Percentiles rank a stretch among this genome's conserved stretches.
These are phyloP conservation scores for Phymanthus crucifer DNA, from an alignment of 92 coral and sea anemone species.

Conservation along the genomic window DNA sequence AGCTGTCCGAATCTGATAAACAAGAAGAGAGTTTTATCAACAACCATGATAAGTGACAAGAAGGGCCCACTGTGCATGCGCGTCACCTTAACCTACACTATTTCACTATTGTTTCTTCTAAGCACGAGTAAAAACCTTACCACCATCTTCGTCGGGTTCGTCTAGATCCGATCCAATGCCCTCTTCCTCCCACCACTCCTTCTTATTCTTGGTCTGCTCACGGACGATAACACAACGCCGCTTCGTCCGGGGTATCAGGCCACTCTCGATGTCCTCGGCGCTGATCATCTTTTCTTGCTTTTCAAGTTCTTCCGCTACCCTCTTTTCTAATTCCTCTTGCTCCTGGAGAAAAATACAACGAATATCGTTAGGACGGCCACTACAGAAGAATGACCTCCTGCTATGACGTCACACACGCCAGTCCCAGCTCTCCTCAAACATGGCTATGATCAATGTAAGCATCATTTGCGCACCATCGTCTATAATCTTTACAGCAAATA, in stretches of 20 bases:
- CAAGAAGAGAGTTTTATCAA: too few species aligned
- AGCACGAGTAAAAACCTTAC: neutral
- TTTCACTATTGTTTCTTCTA: too few species aligned
- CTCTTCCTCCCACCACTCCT: slow-evolving; percentile 99
- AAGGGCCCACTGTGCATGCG: too few species aligned
- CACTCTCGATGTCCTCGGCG: slow-evolving; percentile 58
- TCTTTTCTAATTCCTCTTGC: slow-evolving; percentile 55
- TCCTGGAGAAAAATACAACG: slow-evolving; percentile 36
- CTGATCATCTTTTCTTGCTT: slow-evolving; percentile 57
- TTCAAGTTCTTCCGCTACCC: slow-evolving; percentile 67
- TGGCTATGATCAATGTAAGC: too few species aligned
- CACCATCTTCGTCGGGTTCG: slow-evolving; percentile 68
- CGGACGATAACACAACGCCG: slow-evolving; percentile 95
- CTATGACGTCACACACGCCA: too few species aligned
- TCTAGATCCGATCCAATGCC: slow-evolving; percentile 83
- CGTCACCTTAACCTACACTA: too few species aligned
- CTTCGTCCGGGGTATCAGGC: slow-evolving; percentile 67
- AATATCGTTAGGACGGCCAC: neutral
- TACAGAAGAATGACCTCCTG: too few species aligned
- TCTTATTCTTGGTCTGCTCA: slow-evolving; percentile 90
- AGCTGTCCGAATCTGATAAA: slow-evolving; percentile 83
- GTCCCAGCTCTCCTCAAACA: too few species aligned
- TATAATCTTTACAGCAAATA: too few species aligned
- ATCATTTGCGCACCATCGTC: too few species aligned
- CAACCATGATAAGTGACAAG: too few species aligned